phyloP scores from a whole-genome alignment of 2,113 vertebrate genomes.

The Rafetus swinhoei region DNA sequence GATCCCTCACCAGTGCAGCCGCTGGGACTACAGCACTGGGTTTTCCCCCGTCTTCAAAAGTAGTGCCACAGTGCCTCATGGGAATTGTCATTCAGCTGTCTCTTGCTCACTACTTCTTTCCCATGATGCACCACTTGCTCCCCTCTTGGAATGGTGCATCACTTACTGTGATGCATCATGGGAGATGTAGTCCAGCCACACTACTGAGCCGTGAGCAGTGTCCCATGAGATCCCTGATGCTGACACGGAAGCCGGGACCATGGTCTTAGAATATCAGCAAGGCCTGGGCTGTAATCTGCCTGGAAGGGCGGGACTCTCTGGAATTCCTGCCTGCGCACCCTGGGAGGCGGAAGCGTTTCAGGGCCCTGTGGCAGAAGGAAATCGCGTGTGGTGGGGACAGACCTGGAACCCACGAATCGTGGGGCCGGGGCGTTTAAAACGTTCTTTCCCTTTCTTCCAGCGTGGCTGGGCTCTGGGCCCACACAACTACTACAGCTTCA shows the following conservation, averaged over 20 bases:
- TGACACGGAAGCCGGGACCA: neutral
- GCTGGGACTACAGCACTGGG: neutral
- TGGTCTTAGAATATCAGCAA: neutral
- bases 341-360: neutral
- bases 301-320: neutral
- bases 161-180: neutral
- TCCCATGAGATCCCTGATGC: neutral
- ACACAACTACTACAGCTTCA: conserved; percentile 90
- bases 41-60: neutral
- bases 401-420: neutral
- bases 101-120: neutral
- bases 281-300: neutral
- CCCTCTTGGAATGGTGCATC: neutral
- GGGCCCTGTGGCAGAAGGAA: neutral
- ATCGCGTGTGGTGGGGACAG: neutral
- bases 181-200: neutral
- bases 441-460: conserved; percentile 69
- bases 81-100: neutral
- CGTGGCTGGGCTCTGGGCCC: conserved; percentile 89
- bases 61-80: neutral
- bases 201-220: neutral
- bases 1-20: neutral
- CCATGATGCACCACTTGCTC: neutral
- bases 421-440: neutral
- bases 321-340: neutral